phyloP scores from a whole-genome alignment of 2,888 invertebrate genomes.

The Andrena praecox region DNA sequence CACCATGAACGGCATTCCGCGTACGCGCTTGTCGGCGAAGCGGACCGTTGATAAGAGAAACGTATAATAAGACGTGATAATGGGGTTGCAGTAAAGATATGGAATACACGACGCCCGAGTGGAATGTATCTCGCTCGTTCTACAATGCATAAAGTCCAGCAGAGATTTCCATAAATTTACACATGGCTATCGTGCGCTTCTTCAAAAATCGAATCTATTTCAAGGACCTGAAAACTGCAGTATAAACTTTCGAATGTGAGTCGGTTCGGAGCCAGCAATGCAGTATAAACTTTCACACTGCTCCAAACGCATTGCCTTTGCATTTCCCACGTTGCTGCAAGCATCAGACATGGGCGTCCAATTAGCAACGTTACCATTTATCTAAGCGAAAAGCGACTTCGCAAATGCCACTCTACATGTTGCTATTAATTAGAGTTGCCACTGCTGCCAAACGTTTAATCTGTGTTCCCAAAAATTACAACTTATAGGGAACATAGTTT shows the following conservation, averaged over 20 bases:
- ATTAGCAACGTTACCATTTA: background rate
- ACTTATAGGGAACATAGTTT: too few species aligned
- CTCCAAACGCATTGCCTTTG: background rate
- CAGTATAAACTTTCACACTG: background rate
- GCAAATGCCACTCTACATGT: background rate
- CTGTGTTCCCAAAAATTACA: too few species aligned
- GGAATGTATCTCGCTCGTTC: conserved; percentile 48
- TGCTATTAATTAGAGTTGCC: too few species aligned
- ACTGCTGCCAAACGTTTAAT: too few species aligned
- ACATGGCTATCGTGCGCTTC: background rate
- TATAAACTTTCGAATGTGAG: background rate
- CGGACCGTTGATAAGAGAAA: conserved; percentile 63
- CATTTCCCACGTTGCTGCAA: background rate
- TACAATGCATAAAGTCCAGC: conserved; percentile 43
- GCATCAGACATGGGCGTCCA: background rate
- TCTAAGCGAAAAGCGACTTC: background rate
- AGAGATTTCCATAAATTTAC: conserved; percentile 41
- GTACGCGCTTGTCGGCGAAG: conserved; percentile 55
- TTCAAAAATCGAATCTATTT: conserved; percentile 22
- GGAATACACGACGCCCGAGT: conserved; percentile 39
- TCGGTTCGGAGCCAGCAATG: background rate
- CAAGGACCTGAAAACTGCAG: conserved; percentile 15
- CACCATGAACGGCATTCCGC: conserved; percentile 65
- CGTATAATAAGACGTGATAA: conserved; percentile 62
- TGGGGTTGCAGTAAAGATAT: conserved; percentile 62